Conservation (phyloP, 1,140 invertebrate genomes). For the Pectinophora gossypiella region DNA sequence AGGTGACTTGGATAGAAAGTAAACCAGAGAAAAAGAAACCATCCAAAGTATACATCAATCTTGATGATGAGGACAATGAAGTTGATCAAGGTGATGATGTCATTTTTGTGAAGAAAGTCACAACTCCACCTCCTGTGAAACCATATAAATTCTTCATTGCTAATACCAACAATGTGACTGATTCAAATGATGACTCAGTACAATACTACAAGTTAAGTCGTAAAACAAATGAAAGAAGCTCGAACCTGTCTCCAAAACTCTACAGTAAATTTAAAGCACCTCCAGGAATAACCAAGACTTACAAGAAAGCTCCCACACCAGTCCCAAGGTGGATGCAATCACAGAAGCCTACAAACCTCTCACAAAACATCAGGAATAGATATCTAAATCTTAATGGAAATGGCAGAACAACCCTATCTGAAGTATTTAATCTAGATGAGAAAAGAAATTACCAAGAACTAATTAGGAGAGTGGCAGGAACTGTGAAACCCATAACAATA, state of each 20-base stretch:
- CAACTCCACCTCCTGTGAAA: conserved; percentile 29
- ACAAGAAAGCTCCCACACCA: conserved; percentile 39
- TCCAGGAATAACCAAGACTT: conserved; percentile 51
- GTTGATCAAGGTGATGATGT: conserved; percentile 42
- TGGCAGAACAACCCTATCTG: conserved; percentile 46
- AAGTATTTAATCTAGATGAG: conserved; percentile 69
- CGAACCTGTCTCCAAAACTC: conserved; percentile 36
- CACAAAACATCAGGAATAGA: conserved; percentile 31
- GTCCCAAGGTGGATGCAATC: conserved; percentile 59
- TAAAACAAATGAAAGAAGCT: conserved; percentile 36
- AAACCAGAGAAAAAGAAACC: conserved; percentile 37
- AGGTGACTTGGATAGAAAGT: conserved; percentile 51
- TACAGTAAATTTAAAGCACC: conserved; percentile 49
- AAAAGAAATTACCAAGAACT: conserved; percentile 66
- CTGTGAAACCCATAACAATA: conserved; percentile 28
- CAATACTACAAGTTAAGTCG: conserved; percentile 41
- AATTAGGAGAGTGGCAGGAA: conserved; percentile 42
- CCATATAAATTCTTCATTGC: conserved; percentile 44
- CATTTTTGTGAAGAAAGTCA: conserved; percentile 52
- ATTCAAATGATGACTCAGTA: conserved; percentile 20
- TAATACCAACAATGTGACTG: conserved; percentile 22
- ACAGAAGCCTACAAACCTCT: conserved; percentile 28
- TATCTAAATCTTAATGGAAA: conserved; percentile 47
- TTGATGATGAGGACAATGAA: conserved; percentile 44
- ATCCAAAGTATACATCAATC: conserved; percentile 46